Conservation (phyloP, 2,113 vertebrate genomes). For the Columba livia region DNA sequence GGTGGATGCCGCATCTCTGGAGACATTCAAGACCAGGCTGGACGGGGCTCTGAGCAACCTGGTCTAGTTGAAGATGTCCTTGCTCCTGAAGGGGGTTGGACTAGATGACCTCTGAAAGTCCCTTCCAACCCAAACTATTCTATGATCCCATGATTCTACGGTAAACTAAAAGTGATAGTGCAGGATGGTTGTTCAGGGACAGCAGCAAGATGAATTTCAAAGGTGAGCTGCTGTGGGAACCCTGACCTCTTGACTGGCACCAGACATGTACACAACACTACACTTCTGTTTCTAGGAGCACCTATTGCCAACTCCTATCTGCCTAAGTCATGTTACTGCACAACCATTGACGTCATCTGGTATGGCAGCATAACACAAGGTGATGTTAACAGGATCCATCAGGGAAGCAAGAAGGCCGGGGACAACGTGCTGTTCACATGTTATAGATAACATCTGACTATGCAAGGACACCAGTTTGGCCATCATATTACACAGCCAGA, state of each 20-base stretch:
- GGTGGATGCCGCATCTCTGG: too few species aligned
- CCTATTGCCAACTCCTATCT: fast-evolving
- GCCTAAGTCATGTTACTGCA: background rate
- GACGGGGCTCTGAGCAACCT: too few species aligned
- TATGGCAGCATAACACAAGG: background rate
- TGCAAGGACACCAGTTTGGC: background rate
- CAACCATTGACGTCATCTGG: background rate
- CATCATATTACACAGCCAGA: background rate
- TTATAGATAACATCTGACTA: background rate
- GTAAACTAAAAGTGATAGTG: background rate
- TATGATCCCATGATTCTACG: too few species aligned
- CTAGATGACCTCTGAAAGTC: too few species aligned
- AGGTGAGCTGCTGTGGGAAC: background rate
- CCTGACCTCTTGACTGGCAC: background rate
- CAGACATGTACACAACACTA: background rate
- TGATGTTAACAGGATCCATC: background rate
- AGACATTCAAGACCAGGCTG: too few species aligned
- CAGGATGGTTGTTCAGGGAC: fast-evolving
- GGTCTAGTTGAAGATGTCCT: too few species aligned
- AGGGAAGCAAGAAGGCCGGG: background rate
- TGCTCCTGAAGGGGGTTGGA: too few species aligned
- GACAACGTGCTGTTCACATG: background rate
- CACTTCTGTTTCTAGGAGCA: background rate
- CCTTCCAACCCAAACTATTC: too few species aligned
- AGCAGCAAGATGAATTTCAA: background rate